Base-by-base conservation (phyloP, 2,888 invertebrate genomes). In the Spisula subtruncata region DNA sequence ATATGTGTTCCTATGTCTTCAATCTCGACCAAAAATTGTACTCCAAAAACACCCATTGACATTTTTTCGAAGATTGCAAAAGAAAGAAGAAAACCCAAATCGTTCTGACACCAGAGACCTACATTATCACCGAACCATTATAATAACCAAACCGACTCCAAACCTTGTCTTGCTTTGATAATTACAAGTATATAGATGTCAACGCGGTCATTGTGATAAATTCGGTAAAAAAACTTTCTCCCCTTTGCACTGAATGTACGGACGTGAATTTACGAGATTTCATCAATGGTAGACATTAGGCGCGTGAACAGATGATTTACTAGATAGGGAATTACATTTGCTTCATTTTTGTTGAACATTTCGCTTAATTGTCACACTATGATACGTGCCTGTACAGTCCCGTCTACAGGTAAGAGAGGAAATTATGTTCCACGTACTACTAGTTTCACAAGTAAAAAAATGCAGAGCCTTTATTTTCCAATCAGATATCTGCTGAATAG, bases 191-290 rank as follows among this genome's bases (percentile, higher is more conserved):
- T 29, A 32, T 75, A 32, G 32, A 71, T 32, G 81, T 82, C 87
- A 82, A 35, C 25, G 18, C 82, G 87, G 56, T 35, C 87, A 82
- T 75, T 48, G 87, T 54, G 82, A 83, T 87, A 87, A 87, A 87
- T 82, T 75, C 71, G 54, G 83, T 51, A 87, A 87, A 81, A 83
- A 46, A 48, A 86, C 60, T 41, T 35, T 35, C 32, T 75, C 35
- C 5, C 20, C 16, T 82, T n/a, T 75, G 87, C 71, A 83, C 87
- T 41, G 46, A 20, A 83, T 66, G 48, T 54, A 54, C 87, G 48
- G 48, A 87, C 83, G 81, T 35, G 83, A 87, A 87, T 83, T 87
- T 87, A 87, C 81, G 83, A 87, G 82, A 80, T 85, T 87, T 87
- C 75, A 71, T 83, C 87, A 82, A 83, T 75, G 71, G 60, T 75